Evolutionary conservation across 2,888 invertebrate species (phyloP), one percentile per base, ranked within the genome.

Genomic region (Anorthoa munda): DNA sequence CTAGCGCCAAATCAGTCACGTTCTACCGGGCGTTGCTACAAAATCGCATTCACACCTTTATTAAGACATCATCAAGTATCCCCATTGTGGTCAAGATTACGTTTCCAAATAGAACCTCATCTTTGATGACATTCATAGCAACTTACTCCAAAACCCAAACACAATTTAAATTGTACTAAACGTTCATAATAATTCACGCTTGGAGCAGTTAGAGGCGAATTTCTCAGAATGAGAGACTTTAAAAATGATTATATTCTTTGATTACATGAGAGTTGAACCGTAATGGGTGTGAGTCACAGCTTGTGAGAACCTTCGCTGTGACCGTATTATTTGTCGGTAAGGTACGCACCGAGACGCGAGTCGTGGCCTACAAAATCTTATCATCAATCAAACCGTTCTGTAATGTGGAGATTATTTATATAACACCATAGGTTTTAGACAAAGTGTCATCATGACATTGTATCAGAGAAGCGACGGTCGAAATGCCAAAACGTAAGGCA

Each of bases 21-120:
- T 91, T 92, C 78, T 79, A 68, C 81, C 77, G 85, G 81, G 87
- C 85, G 76, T 81, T 80, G 79, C 79, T 87, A 87, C 84, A 92
- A 92, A 92, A 92, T 93, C 90, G 90, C 86, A 91, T 90, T 92
- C 89, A 90, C 83, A 82, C 84, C 86, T 90, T 89, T 88, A 92
- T 90, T 90, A 69, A 45, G 60, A 11, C 87, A 90, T 91, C 93
- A 93, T 92, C 91, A 92, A 84, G 84, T 83, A 86, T 83, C 81
- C 82, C 91, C 91, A 92, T 94, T 94, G 93, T 93, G 91, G 91
- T 86, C 83, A 87, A 91, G 91, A 94, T 94, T 95, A 90, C 90
- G 77, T 91, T 88, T 83, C 85, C 84, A 87, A 86, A 88, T 90
- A 87, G 66, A 87, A 87, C 83, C 85, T 87, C 87, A 90, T 89